Base-by-base conservation (phyloP, 2,113 vertebrate species). In the Lethenteron camtschaticum region DNA sequence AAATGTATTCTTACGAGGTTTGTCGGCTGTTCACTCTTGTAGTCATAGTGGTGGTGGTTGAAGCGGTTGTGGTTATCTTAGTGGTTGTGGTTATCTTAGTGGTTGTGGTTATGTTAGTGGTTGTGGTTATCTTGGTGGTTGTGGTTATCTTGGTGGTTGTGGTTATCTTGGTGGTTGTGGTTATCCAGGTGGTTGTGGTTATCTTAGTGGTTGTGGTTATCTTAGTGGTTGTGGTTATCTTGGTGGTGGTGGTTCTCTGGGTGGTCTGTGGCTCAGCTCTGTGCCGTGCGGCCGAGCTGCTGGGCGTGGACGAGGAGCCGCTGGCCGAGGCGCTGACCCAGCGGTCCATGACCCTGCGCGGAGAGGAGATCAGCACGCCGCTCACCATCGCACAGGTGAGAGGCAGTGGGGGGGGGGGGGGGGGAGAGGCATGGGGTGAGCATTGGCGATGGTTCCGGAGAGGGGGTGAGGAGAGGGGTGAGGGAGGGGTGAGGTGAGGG, bases 311-410 rank as follows among this genome's bases (percentile, higher is more conserved):
- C 80, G 78, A 85, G 2, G 78, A 80, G 0, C 87, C 87, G 75
- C 79, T 99, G 71, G 85, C 86, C 0, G 94, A 99, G 70, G 87
- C 86, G 0, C 78, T 99, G 75, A 99, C 94, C 2, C 90, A 97
- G 75, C 82, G 85, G 70, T 95, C 92, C 1, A 96, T 99, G 90
- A 90, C 95, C 80, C 90, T 99, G 78, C 80, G 94, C 77, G 94
- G 94, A 55, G 94, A 99, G 77, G 88, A 92, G 82, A 99, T 99
- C 79, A 85, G 83, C 75, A 99, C 94, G 0, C 94, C 94, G 16
- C 92, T 99, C 71, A 95, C 79, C 1, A 79, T 95, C 57, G 87
- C 96, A 12, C 90, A 99, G 89, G 92, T 95, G 41, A 41, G 41
- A 7, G 41, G 41, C 1, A 41, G 41, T 41, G 41, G 41, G 41